Evolutionary conservation across 2,113 vertebrate genomes (phyloP).

Genomic region (Sialia sialis): DNA sequence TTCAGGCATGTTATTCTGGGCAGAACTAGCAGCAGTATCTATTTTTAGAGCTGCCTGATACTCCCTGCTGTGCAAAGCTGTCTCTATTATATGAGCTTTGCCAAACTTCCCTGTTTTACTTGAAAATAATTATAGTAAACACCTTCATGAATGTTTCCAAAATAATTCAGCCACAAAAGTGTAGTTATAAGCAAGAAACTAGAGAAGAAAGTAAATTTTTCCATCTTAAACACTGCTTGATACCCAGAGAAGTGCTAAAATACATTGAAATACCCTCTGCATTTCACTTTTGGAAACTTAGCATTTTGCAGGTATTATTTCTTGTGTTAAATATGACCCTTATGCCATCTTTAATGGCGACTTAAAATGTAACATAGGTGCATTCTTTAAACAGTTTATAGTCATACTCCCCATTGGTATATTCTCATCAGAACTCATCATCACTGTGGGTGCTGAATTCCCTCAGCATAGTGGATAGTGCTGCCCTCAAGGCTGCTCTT

Average conservation of each 20-base stretch:
- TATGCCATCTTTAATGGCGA: neutral
- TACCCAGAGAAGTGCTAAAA: neutral
- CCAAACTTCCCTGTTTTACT: neutral
- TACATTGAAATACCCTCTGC: neutral
- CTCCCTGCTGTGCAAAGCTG: neutral
- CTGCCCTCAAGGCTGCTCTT: neutral
- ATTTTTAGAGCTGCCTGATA: slow-evolving; percentile 35
- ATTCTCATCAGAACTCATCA: neutral
- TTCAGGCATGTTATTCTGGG: slow-evolving; percentile 43
- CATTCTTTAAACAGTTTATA: neutral
- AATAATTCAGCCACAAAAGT: neutral
- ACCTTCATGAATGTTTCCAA: neutral
- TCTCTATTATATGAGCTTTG: neutral
- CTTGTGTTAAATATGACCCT: neutral
- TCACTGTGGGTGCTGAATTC: neutral
- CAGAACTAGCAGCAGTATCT: neutral
- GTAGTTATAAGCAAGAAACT: neutral
- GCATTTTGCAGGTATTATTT: neutral
- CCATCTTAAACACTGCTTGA: neutral
- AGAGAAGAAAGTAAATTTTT: neutral
- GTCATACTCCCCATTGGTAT: neutral
- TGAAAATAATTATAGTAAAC: neutral
- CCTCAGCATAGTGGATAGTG: neutral
- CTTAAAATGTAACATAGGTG: neutral
- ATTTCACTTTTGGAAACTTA: neutral